These are phyloP conservation scores for Hypsopygia costalis DNA, from an alignment of 2,888 invertebrate species.

Conservation along the genomic window DNA sequence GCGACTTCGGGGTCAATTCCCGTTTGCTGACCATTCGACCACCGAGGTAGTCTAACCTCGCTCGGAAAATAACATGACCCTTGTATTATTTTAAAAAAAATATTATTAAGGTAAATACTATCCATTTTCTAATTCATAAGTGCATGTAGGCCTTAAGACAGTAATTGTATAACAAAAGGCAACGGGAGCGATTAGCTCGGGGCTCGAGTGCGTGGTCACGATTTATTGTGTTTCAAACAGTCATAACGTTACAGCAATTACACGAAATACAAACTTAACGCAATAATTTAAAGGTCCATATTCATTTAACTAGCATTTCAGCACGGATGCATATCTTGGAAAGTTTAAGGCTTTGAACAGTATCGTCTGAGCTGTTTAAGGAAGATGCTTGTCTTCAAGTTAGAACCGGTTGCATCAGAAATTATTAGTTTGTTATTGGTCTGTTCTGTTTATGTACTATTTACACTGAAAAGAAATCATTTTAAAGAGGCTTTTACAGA, in stretches of 20 bases:
- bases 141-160: constrained; percentile 22
- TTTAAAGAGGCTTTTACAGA: too few relatives aligned
- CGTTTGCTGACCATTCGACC: too few relatives aligned
- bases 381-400: constrained; percentile 59
- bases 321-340: constrained; percentile 10
- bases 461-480: too few relatives aligned
- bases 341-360: constrained; percentile 25
- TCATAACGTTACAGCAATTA: constrained; percentile 40
- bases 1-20: too few relatives aligned
- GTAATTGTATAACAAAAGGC: constrained; percentile 50
- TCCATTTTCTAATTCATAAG: constrained; percentile 1
- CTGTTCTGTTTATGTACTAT: too few relatives aligned
- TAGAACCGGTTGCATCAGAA: constrained; percentile 45
- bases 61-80: too few relatives aligned
- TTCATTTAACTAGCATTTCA: constrained; percentile 25
- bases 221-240: constrained; percentile 55
- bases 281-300: constrained; percentile 27
- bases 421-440: too few relatives aligned
- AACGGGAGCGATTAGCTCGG: constrained; percentile 69
- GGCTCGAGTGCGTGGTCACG: constrained; percentile 67
- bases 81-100: too few relatives aligned
- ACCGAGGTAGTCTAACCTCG: too few relatives aligned
- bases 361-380: constrained; percentile 60
- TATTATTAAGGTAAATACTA: too few relatives aligned
- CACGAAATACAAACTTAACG: constrained; percentile 30